Evolutionary conservation across 2,113 vertebrate genomes (phyloP).

Genomic region (Brachypodius melanocephalos): DNA sequence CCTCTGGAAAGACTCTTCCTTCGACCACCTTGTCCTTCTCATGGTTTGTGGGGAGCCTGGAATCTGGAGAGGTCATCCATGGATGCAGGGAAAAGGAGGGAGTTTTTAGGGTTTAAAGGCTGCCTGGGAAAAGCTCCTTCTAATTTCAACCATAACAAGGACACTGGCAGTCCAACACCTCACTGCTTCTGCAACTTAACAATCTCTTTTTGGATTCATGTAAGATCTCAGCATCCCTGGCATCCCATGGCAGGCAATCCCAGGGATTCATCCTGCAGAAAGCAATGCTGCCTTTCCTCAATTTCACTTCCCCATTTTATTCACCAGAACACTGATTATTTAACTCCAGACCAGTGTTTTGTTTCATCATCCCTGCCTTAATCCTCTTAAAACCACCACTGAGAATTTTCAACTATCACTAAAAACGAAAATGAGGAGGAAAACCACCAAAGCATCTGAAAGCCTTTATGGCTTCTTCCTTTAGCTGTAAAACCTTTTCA

Average conservation of each 20-base stretch:
- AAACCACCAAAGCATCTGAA: background rate
- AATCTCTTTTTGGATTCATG: background rate
- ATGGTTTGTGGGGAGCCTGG: background rate
- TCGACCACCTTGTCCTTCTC: background rate
- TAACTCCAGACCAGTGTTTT: background rate
- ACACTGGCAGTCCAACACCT: background rate
- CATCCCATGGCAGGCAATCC: background rate
- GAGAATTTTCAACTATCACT: background rate
- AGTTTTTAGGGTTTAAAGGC: background rate
- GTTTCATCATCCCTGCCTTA: background rate
- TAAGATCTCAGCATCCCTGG: background rate
- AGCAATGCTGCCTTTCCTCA: background rate
- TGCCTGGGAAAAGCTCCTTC: background rate
- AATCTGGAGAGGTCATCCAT: accelerated
- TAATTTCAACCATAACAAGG: background rate
- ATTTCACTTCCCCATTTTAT: background rate
- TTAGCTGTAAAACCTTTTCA: background rate
- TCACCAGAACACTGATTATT: background rate
- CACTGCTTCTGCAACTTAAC: background rate
- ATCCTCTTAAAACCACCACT: background rate
- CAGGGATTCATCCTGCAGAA: background rate
- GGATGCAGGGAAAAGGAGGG: accelerated
- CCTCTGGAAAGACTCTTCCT: background rate
- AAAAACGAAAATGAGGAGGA: background rate
- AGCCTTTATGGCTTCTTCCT: background rate